Base-by-base conservation (phyloP, 2,888 invertebrate species). In the Drosophila nigricruria region DNA sequence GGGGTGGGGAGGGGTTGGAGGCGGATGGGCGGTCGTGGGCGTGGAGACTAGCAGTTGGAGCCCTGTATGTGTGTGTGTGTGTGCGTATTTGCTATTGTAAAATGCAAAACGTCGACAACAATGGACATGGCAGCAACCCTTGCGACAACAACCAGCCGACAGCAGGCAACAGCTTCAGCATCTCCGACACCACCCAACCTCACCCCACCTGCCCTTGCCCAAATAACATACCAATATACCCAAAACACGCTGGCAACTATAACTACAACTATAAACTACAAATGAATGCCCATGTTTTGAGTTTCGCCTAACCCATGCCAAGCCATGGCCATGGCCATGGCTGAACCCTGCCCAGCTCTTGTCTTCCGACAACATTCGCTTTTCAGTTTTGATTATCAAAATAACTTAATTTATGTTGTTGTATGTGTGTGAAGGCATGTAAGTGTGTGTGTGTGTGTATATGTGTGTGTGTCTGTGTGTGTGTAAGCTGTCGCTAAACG, bases 361-460 rank as follows among this genome's bases (percentile, higher is more conserved):
- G 78, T 58, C 78, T 75, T 73, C 75, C 70, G 63, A 68, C 76
- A 87, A 67, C 77, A 74, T 88, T 85, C 77, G 83, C 88, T 77
- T 82, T 79, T 75, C 85, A 79, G 88, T 83, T 83, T 83, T 83
- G 83, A 83, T 88, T 83, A 83, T 88, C 83, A 85, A 85, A 83
- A 83, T 83, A 83, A 83, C 83, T 83, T 88, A 80, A 83, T 83
- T 83, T 83, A 88, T 83, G 82, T 79, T 78, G 70, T 59, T 64
- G 54, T 56, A 52, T 34, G 36, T 36, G 16, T 36, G 36, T 36
- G 36, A 5, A 16, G 36, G n/a, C 47, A 52, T 38, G 40, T 47
- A 40, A 52, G 25, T 38, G 23, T 36, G 23, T 36, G 32, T 61
- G 49, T 43, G n/a, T 27, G 47, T 42, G 10, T 45, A 43, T 16